Percentiles rank a stretch among this genome's conserved stretches.
These are phyloP conservation scores for Thomomys bottae DNA, from an alignment of 2,113 vertebrate genomes.

Conservation along the genomic window DNA sequence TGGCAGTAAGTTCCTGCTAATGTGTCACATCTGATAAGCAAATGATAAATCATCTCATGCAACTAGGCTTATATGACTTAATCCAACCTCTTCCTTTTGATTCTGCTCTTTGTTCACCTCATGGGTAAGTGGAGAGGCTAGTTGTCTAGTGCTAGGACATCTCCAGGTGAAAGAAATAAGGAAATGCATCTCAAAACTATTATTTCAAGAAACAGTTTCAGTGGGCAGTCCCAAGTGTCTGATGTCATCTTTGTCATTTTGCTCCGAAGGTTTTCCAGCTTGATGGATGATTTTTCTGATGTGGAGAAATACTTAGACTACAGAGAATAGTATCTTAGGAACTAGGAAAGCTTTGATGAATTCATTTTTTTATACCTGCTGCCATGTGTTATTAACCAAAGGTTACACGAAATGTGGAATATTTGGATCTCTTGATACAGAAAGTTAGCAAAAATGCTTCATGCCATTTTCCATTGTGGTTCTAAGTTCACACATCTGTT, in stretches of 20 bases:
- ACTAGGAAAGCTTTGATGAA: slow-evolving; percentile 57
- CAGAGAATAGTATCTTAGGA: neutral
- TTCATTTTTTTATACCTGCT: slow-evolving; percentile 67
- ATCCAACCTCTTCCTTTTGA: neutral
- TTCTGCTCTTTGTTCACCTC: neutral
- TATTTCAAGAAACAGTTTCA: slow-evolving; percentile 8
- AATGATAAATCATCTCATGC: neutral
- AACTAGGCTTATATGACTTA: too few relatives aligned
- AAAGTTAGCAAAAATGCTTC: slow-evolving; percentile 64
- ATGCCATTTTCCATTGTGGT: slow-evolving; percentile 68
- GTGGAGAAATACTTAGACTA: slow-evolving; percentile 49
- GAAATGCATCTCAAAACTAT: slow-evolving; percentile 1
- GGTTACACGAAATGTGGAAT: slow-evolving; percentile 51
- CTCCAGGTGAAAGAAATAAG: slow-evolving; percentile 1
- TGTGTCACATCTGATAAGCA: neutral
- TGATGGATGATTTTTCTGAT: slow-evolving; percentile 51
- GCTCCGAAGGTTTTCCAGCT: slow-evolving; percentile 35
- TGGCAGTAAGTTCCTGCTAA: too few relatives aligned
- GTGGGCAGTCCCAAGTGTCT: neutral
- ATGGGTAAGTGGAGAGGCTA: neutral
- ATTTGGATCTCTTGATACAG: slow-evolving; percentile 54
- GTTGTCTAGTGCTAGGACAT: neutral
- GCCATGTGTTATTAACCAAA: slow-evolving; percentile 63
- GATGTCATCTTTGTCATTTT: slow-evolving; percentile 47
- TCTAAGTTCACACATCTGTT: slow-evolving; percentile 80